These are phyloP conservation scores for Gymnoscopelus microlampas DNA, from an alignment of 2,797 vertebrate species.

Conservation along the genomic window DNA sequence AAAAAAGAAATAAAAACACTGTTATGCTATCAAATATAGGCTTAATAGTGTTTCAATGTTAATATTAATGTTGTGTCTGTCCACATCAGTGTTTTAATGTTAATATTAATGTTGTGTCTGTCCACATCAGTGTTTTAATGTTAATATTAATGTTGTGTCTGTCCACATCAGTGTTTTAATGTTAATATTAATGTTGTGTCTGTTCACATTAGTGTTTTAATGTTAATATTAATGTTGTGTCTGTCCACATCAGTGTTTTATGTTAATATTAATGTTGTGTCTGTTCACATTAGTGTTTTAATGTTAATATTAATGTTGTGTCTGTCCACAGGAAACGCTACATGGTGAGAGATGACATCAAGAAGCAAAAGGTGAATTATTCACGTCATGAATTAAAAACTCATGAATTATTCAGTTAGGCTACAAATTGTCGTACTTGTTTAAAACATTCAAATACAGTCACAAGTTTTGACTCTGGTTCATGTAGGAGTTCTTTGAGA, in stretches of 20 bases:
- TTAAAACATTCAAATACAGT: not conserved
- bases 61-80: not conserved
- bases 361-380: slow-evolving; percentile 75
- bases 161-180: slow-evolving; percentile 48
- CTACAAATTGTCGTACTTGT: not conserved
- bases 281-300: slow-evolving; percentile 58
- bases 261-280: not conserved
- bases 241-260: not conserved
- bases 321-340: slow-evolving; percentile 70
- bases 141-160: not conserved
- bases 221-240: not conserved
- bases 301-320: not conserved
- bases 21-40: not conserved
- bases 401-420: not conserved
- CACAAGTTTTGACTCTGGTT: too few relatives aligned
- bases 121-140: too few relatives aligned
- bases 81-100: not conserved
- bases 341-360: slow-evolving; percentile 71
- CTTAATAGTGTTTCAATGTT: not conserved
- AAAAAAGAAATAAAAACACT: slow-evolving; percentile 20
- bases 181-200: too few relatives aligned
- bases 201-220: too few relatives aligned
- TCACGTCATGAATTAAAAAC: not conserved
- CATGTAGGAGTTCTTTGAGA: too few relatives aligned
- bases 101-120: too few relatives aligned